Base-by-base conservation (phyloP, 2,113 vertebrate species). In the Sigmodon hispidus region DNA sequence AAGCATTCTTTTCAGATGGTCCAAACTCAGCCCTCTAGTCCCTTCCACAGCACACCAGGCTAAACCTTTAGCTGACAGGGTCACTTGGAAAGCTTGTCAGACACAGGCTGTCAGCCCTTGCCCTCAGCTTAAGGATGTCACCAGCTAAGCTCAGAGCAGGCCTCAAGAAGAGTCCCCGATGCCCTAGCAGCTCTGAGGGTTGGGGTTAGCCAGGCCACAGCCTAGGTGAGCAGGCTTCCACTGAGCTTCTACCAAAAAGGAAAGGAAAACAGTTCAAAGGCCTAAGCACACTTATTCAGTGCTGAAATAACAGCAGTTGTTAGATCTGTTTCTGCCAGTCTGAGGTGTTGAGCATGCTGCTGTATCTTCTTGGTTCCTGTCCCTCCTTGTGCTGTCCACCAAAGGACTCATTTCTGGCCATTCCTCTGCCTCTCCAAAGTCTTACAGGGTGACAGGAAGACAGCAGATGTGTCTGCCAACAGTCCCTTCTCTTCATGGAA, bases 1-100 rank as follows among this genome's bases (percentile, higher is more conserved):
- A 84, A 55, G 73, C 21, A 40, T 24, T 77, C 86, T 94, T 85
- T 91, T 76, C 57, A 36, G 87, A 69, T 19, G 83, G 92, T 91
- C 45, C 4, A 80, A 77, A 80, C 69, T 57, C 43, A 77, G 16
- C 92, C 84, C 57, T 76, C 61, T 59, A 80, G 77, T 59, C 31
- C 36, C 75, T 76, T 93, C 75, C 52, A 94, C 31, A 1, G 73
- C 91, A 87, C 22, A n/a, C 12, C 13, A 16, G 7, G 69, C 24
- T 63, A 69, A 70, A 75, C 57, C 50, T 43, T 52, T 19, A 15
- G 67, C 69, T 50, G n/a, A 81, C 88, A 67, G 45, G 55, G 26
- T 57, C 40, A 0, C 81, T 12, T 50, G 34, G 4, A 45, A 34
- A 72, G 45, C 65, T 52, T 40, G 50, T 50, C 21, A 72, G 92